These are phyloP conservation scores for Prunella himalayana DNA, from an alignment of 2,113 vertebrate genomes.

Conservation along the genomic window DNA sequence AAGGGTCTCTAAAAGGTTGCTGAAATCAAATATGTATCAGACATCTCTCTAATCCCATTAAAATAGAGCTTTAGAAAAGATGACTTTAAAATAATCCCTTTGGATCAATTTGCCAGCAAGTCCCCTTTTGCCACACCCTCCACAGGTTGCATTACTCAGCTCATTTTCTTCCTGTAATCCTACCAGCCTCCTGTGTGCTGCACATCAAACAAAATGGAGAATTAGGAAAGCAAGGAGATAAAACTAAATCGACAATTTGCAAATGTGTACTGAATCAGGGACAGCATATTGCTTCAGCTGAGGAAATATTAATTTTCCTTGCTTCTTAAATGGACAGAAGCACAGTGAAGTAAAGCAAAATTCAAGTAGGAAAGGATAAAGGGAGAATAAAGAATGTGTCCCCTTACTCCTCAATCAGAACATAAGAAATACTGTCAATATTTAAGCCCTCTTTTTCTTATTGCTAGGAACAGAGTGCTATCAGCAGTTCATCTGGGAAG, in stretches of 20 bases:
- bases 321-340: neutral
- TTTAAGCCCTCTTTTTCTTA: neutral
- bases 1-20: neutral
- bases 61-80: neutral
- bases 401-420: neutral
- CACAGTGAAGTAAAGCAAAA: neutral
- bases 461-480: neutral
- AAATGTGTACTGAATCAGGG: neutral
- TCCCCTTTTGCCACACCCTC: neutral
- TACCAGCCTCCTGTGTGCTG: neutral
- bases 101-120: neutral
- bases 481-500: neutral
- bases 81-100: slow-evolving; percentile 16
- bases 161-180: neutral
- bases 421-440: neutral
- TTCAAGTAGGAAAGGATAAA: neutral
- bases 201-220: neutral
- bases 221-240: neutral
- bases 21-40: slow-evolving; percentile 24
- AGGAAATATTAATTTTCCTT: neutral
- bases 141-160: neutral
- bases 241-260: neutral
- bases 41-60: neutral
- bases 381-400: neutral
- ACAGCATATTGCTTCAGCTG: neutral